Percentiles rank a stretch among this genome's conserved stretches.
Evolutionary conservation across 23 tunicate species (phyloP).

Genomic region (Ascidia mentula): DNA sequence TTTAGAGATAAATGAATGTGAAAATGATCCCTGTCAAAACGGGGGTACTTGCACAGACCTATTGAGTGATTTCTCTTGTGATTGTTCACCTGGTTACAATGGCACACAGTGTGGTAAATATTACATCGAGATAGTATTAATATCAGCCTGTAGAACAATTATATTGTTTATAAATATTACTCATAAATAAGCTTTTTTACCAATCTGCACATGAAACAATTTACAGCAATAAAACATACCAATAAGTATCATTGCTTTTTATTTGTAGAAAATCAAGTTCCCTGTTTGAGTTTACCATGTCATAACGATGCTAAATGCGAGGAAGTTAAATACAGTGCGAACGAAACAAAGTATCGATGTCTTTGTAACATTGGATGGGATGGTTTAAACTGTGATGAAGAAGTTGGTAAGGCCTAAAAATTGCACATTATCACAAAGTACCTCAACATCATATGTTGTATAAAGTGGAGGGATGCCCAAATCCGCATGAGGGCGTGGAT

Average conservation of each 20-base stretch:
- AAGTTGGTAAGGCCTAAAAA: conserved; percentile 72
- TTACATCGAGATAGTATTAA: not conserved
- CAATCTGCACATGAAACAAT: too few species aligned
- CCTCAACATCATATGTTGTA: not conserved
- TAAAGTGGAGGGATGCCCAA: conserved; percentile 70
- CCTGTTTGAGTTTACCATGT: conserved; percentile 77
- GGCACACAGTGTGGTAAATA: conserved; percentile 61
- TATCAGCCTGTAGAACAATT: too few species aligned
- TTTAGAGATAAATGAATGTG: conserved; percentile 88
- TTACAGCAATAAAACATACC: too few species aligned
- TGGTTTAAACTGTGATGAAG: conserved; percentile 60
- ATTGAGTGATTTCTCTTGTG: conserved; percentile 38
- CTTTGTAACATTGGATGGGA: conserved; percentile 83
- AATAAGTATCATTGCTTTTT: too few species aligned
- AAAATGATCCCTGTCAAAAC: conserved; percentile 82
- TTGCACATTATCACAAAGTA: not conserved
- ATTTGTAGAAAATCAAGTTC: conserved; percentile 42
- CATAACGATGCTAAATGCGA: conserved; percentile 77
- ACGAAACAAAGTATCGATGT: conserved; percentile 54
- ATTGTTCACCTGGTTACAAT: conserved; percentile 48
- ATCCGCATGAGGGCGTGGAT: conserved; percentile 41
- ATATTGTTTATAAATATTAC: too few species aligned
- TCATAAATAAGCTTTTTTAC: too few species aligned
- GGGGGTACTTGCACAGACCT: conserved; percentile 73
- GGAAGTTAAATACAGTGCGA: not conserved